Base-by-base conservation (phyloP, 2,797 vertebrate species). In the Saxicola maurus region DNA sequence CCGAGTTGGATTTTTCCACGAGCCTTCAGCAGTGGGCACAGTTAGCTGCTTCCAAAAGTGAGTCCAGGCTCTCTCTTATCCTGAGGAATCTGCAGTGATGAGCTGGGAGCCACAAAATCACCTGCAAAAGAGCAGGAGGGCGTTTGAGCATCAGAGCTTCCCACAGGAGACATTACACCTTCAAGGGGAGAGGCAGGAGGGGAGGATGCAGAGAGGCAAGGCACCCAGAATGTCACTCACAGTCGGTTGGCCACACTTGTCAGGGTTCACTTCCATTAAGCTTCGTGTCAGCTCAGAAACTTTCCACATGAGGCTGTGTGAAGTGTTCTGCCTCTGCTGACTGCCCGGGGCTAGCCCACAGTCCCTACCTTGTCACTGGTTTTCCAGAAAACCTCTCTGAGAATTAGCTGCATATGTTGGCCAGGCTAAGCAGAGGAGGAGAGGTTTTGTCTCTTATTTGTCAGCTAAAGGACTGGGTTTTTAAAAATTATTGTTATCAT, bases 221-320 rank as follows among this genome's bases (percentile, higher is more conserved):
- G 94, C 96, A 96, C 89, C 96, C 93, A 92, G 96, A 86, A 96
- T 97, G 97, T 97, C 97, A 96, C 96, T 97, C 97, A 96, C 96
- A 96, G 93, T 97, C 43, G 77, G 96, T 90, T 97, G 97, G 97
- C 94, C 82, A 35, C 95, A 94, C 94, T 96, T 69, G 56, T 98
- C 97, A 97, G 97, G 97, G 95, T 96, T 98, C 96, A 94, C 96
- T 97, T 97, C 97, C 97, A 98, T 98, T 98, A 98, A 98, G 97
- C 95, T 96, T 97, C 95, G 86, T 98, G 97, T 98, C 97, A 97
- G 95, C 95, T 97, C 87, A 77, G 95, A 95, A 98, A 96, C 94
- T 96, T 96, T 97, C 96, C 97, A 96, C 96, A 96, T 79, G 97
- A 96, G 97, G 95, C 96, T 96, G 87, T 96, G 96, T 96, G 96